Conservation (phyloP, 2,113 vertebrate species). For the Ivindomyrus marchei region DNA sequence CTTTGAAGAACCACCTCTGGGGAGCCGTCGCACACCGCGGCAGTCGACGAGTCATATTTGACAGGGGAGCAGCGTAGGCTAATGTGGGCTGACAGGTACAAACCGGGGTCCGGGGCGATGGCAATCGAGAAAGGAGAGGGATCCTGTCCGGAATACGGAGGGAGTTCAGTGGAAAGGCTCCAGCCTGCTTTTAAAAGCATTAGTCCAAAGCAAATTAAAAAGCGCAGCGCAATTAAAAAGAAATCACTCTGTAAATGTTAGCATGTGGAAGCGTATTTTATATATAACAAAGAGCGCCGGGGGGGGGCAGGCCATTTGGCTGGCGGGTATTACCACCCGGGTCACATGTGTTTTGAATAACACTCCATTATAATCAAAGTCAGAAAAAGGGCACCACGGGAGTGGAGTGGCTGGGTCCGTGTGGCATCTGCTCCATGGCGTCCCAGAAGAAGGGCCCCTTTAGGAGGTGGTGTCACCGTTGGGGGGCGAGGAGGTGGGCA, state of each 20-base stretch:
- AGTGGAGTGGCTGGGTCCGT: slow-evolving; percentile 50
- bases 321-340: slow-evolving; percentile 61
- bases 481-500: slow-evolving; percentile 37
- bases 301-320: slow-evolving; percentile 53
- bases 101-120: slow-evolving; percentile 41
- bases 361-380: slow-evolving; percentile 72
- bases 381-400: slow-evolving; percentile 66
- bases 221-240: slow-evolving; percentile 71
- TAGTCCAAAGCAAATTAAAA: slow-evolving; percentile 73
- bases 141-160: slow-evolving; percentile 54
- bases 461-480: not conserved
- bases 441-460: not conserved
- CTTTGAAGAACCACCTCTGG: slow-evolving; percentile 45
- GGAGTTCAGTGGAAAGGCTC: slow-evolving; percentile 68
- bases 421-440: slow-evolving; percentile 40
- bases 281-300: slow-evolving; percentile 61
- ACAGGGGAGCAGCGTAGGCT: slow-evolving; percentile 46
- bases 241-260: slow-evolving; percentile 78
- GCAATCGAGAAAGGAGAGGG: slow-evolving; percentile 48
- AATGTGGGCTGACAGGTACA: slow-evolving; percentile 58
- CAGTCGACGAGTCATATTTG: slow-evolving; percentile 52
- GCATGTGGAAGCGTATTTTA: slow-evolving; percentile 70
- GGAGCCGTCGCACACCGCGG: not conserved
- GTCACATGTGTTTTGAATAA: slow-evolving; percentile 70
- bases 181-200: slow-evolving; percentile 68